phyloP scores from a whole-genome alignment of 2,888 invertebrate species.

The Leucoptera coffeella region DNA sequence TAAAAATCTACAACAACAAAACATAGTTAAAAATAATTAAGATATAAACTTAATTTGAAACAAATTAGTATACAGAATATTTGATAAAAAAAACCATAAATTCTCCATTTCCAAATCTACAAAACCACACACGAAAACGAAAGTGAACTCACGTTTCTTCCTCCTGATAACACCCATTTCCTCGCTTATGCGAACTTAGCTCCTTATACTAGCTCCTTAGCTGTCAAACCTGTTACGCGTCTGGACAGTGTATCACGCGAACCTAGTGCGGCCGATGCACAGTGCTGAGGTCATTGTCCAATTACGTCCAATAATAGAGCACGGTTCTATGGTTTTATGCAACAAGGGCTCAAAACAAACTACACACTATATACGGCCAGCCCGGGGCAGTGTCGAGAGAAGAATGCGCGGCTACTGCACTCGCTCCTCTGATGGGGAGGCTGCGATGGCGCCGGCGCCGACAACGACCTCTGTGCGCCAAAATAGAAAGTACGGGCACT shows the following conservation, averaged over 20 bases:
- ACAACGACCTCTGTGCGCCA: constrained; percentile 40
- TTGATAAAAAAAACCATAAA: too few relatives aligned
- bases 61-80: too few relatives aligned
- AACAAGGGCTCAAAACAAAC: too few relatives aligned
- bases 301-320: constrained; percentile 12
- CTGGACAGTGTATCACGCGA: constrained; percentile 21
- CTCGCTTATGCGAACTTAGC: too few relatives aligned
- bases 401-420: constrained; percentile 31
- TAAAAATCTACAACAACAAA: too few relatives aligned
- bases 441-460: constrained; percentile 30
- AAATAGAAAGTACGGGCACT: constrained; percentile 48
- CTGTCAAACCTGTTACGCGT: too few relatives aligned
- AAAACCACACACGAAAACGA: constrained; percentile 15
- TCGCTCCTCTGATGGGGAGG: constrained; percentile 25
- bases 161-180: constrained; percentile 44
- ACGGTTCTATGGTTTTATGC: too few relatives aligned
- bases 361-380: constrained; percentile 37
- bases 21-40: too few relatives aligned
- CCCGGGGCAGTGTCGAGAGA: constrained; percentile 35
- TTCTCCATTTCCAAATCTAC: too few relatives aligned
- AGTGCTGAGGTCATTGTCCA: constrained; percentile 34
- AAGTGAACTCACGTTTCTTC: constrained; percentile 44
- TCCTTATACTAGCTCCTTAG: too few relatives aligned
- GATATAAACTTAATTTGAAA: too few relatives aligned
- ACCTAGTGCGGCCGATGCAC: constrained; percentile 21